Evolutionary conservation across 2,888 invertebrate genomes (phyloP).

Genomic region (Ypsolopha sequella): DNA sequence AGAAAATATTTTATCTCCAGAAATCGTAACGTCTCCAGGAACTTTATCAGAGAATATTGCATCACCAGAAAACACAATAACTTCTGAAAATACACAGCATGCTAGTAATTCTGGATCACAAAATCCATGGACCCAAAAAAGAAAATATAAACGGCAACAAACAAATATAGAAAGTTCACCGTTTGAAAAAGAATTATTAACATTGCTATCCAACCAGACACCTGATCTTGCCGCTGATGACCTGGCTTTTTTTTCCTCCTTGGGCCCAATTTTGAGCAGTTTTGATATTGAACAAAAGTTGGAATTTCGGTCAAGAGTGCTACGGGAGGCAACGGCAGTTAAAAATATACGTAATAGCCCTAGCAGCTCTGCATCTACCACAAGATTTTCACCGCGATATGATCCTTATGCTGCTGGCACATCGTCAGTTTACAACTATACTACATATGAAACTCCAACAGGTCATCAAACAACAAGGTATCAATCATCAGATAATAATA

Average conservation of each 20-base stretch:
- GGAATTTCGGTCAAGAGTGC: constrained; percentile 17
- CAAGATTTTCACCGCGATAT: constrained; percentile 7
- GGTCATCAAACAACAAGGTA: constrained; percentile 9
- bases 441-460: constrained; percentile 6
- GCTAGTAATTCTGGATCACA: constrained; percentile 12
- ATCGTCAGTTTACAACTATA: constrained; percentile 11
- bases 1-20: neutral
- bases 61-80: constrained; percentile 8
- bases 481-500: too few relatives aligned
- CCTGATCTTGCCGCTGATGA: constrained; percentile 15
- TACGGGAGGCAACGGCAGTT: constrained; percentile 13
- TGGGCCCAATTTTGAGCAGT: constrained; percentile 14
- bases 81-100: constrained; percentile 13
- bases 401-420: neutral
- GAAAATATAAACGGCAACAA: constrained; percentile 8
- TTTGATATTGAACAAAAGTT: constrained; percentile 17
- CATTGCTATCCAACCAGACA: constrained; percentile 15
- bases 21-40: constrained; percentile 8
- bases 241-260: constrained; percentile 16
- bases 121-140: constrained; percentile 11
- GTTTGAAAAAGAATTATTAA: constrained; percentile 14
- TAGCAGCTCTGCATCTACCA: constrained; percentile 4
- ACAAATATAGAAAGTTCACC: constrained; percentile 5
- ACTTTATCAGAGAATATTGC: constrained; percentile 11
- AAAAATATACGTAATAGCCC: constrained; percentile 1